Evolutionary conservation across 1,140 invertebrate species (phyloP).

Genomic region (Bombus waltoni): DNA sequence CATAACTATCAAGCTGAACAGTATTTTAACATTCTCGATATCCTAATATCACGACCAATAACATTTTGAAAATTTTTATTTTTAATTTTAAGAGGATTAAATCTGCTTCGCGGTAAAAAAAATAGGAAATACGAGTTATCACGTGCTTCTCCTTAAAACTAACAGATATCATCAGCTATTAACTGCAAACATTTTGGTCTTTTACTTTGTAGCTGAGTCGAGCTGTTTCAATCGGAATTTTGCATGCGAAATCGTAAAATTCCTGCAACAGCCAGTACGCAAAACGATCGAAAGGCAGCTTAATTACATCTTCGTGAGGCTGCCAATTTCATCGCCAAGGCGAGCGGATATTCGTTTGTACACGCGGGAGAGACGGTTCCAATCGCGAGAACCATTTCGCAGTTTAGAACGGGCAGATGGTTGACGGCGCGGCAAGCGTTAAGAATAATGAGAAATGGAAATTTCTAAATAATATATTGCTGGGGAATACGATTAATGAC

Average conservation of each 20-base stretch:
- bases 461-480: conserved; percentile 57
- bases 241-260: background rate
- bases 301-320: background rate
- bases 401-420: conserved; percentile 19
- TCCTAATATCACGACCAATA: too few relatives aligned
- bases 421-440: conserved; percentile 12
- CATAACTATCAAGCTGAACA: too few relatives aligned
- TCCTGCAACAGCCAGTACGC: background rate
- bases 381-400: conserved; percentile 10
- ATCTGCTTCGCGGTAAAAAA: too few relatives aligned
- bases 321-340: background rate
- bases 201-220: background rate
- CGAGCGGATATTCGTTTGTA: background rate
- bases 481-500: conserved; percentile 68
- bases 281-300: background rate
- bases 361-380: background rate
- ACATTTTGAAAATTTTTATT: too few relatives aligned
- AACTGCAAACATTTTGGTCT: background rate
- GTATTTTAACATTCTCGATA: too few relatives aligned
- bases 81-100: background rate
- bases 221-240: background rate
- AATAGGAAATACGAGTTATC: too few relatives aligned
- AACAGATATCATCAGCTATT: too few relatives aligned
- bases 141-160: too few relatives aligned
- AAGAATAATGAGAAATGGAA: conserved; percentile 59